These are phyloP conservation scores for Tachysurus vachellii DNA, from an alignment of 2,113 vertebrate genomes.

Conservation along the genomic window DNA sequence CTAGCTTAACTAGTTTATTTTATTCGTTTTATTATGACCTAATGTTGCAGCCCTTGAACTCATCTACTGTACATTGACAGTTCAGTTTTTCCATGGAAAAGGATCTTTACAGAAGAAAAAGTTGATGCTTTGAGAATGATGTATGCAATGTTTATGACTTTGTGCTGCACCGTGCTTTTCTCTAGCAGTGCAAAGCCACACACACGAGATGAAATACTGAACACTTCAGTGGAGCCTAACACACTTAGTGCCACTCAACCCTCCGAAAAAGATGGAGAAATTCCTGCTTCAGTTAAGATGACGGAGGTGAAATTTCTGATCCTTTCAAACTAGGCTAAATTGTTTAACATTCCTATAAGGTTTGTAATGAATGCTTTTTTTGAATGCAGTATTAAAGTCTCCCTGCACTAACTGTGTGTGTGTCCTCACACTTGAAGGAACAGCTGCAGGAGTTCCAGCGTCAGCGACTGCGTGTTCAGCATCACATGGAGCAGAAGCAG, in stretches of 20 bases:
- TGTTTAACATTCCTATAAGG: neutral
- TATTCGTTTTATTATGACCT: too few relatives aligned
- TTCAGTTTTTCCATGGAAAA: neutral
- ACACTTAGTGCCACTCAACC: conserved; percentile 74
- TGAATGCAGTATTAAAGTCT: neutral
- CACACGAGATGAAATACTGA: conserved; percentile 73
- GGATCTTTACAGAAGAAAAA: neutral
- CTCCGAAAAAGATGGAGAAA: conserved; percentile 74
- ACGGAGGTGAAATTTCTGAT: conserved; percentile 78
- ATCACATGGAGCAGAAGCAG: conserved; percentile 97
- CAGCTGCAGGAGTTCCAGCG: conserved; percentile 95
- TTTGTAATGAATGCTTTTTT: neutral
- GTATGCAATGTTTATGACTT: neutral
- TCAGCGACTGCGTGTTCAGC: conserved; percentile 93
- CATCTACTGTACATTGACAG: neutral
- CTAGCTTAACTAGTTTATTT: neutral
- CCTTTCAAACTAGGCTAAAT: neutral
- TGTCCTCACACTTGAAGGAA: conserved; percentile 61
- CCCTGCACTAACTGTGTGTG: neutral
- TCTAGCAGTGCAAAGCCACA: conserved; percentile 70
- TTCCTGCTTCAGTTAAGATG: conserved; percentile 74
- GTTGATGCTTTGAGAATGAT: neutral
- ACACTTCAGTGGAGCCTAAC: conserved; percentile 73
- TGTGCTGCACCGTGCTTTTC: neutral
- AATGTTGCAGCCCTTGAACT: neutral